Evolutionary conservation across 2,113 vertebrate species (phyloP).

Genomic region (Heptranchias perlo): DNA sequence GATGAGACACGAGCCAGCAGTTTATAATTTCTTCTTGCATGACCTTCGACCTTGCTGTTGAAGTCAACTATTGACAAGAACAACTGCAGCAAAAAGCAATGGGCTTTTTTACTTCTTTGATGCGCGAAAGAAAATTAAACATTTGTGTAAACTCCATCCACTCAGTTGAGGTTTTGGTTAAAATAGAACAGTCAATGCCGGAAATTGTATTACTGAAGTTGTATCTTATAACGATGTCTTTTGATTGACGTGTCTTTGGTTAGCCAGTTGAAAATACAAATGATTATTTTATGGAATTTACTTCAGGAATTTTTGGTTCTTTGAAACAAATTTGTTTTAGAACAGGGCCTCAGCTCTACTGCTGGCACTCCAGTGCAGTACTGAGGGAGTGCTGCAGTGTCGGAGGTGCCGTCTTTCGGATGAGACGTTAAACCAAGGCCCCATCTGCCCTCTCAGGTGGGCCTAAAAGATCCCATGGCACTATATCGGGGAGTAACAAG

Average conservation of each 20-base stretch:
- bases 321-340: neutral
- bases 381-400: neutral
- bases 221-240: neutral
- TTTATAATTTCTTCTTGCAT: neutral
- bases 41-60: neutral
- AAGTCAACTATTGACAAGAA: slow-evolving; percentile 8
- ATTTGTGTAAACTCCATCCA: neutral
- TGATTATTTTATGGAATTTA: neutral
- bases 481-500: too few relatives aligned
- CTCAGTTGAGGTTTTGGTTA: neutral
- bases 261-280: neutral
- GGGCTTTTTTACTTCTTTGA: neutral
- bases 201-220: neutral
- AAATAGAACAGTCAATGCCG: neutral
- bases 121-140: neutral
- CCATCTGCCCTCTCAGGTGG: too few relatives aligned
- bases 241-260: neutral
- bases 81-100: neutral
- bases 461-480: too few relatives aligned
- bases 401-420: too few relatives aligned
- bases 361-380: neutral
- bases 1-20: neutral
- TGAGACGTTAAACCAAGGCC: too few relatives aligned
- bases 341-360: neutral
- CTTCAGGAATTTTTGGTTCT: neutral